phyloP scores from a whole-genome alignment of 2,113 vertebrate species.

The Motacilla alba region DNA sequence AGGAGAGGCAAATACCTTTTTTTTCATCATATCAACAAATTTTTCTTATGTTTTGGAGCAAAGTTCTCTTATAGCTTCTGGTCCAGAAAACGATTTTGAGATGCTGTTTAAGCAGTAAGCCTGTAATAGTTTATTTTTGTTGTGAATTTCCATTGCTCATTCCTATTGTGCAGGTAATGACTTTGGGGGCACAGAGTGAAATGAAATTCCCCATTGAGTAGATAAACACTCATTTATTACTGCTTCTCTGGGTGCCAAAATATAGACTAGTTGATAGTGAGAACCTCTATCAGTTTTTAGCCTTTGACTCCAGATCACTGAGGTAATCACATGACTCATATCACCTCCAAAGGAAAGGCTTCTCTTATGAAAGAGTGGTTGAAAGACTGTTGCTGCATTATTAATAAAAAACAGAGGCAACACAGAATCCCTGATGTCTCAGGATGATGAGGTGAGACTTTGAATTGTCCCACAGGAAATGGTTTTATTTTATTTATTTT shows the following conservation, averaged over 20 bases:
- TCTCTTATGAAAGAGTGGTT: slow-evolving; percentile 14
- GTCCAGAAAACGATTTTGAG: not conserved
- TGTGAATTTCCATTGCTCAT: not conserved
- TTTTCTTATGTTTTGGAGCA: not conserved
- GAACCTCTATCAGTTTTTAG: slow-evolving; percentile 23
- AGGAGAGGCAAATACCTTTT: not conserved
- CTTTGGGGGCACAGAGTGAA: not conserved
- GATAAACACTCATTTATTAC: slow-evolving; percentile 28
- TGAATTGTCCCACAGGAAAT: slow-evolving; percentile 7
- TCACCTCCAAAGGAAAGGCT: not conserved
- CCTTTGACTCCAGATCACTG: slow-evolving; percentile 35
- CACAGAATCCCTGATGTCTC: slow-evolving; percentile 39
- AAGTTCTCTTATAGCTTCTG: not conserved
- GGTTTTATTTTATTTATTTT: slow-evolving; percentile 45
- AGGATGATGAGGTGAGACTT: slow-evolving; percentile 64
- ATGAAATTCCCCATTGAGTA: slow-evolving; percentile 27
- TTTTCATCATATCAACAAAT: not conserved
- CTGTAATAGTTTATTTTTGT: not conserved
- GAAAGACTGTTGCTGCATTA: slow-evolving; percentile 35
- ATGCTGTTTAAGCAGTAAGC: not conserved
- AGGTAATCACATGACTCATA: slow-evolving; percentile 10
- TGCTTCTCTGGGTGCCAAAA: slow-evolving; percentile 38
- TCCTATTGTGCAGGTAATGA: slow-evolving; percentile 23
- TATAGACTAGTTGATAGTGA: slow-evolving; percentile 38
- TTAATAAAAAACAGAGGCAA: slow-evolving; percentile 42